Evolutionary conservation across 35 echinoderm and acorn worm genomes (phyloP).

Genomic region (Ophiothrix spiculata): DNA sequence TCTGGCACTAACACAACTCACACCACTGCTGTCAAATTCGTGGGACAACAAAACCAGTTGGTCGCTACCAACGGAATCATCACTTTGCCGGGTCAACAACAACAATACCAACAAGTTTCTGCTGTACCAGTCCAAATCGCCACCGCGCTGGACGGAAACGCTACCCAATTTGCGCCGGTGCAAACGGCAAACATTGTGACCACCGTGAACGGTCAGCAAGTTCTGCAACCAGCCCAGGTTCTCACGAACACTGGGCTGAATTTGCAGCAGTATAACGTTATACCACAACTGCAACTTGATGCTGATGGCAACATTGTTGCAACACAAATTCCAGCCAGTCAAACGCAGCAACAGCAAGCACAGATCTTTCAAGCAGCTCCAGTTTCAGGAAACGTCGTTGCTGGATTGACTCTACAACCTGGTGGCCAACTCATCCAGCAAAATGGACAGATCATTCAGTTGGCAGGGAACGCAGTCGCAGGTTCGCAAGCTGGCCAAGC

Average conservation of each 20-base stretch:
- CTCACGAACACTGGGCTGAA: conserved; percentile 36
- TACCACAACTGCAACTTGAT: conserved; percentile 80
- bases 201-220: conserved; percentile 24
- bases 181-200: conserved; percentile 26
- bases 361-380: conserved; percentile 19
- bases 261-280: conserved; percentile 80
- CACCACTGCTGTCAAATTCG: conserved; percentile 53
- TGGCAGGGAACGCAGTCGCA: conserved; percentile 18
- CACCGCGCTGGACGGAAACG: conserved; percentile 17
- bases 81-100: conserved; percentile 51
- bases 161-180: not conserved
- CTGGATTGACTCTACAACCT: conserved; percentile 28
- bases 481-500: too few relatives aligned
- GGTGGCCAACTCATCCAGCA: conserved; percentile 28
- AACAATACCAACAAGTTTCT: conserved; percentile 39
- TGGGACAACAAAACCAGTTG: conserved; percentile 67
- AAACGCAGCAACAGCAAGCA: conserved; percentile 23
- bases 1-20: conserved; percentile 56
- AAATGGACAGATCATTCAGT: conserved; percentile 63
- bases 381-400: conserved; percentile 28
- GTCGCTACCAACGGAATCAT: conserved; percentile 30
- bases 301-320: conserved; percentile 72
- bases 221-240: conserved; percentile 32
- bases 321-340: conserved; percentile 48
- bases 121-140: conserved; percentile 39